Conservation (phyloP, 2,113 vertebrate genomes). For the Cynoglossus semilaevis region DNA sequence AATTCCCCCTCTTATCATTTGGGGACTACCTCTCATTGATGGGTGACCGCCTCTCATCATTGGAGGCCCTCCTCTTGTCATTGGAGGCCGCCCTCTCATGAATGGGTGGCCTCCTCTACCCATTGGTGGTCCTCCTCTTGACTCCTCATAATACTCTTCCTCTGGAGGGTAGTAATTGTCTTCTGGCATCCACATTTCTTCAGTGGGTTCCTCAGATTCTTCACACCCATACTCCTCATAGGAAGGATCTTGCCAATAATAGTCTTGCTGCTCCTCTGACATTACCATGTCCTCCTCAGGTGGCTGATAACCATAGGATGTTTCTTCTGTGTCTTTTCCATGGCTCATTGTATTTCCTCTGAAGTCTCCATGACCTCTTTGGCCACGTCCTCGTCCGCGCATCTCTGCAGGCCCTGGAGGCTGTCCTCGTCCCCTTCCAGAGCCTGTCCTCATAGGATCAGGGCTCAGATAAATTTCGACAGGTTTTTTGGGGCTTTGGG, state of each 20-base stretch:
- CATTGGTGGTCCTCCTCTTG: conserved; percentile 58
- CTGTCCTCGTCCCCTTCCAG: conserved; percentile 70
- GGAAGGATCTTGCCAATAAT: conserved; percentile 65
- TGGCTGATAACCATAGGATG: conserved; percentile 65
- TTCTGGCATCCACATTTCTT: conserved; percentile 78
- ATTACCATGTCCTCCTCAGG: conserved; percentile 62
- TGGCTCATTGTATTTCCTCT: conserved; percentile 32
- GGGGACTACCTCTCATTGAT: conserved; percentile 22
- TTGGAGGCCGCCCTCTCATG: conserved; percentile 62
- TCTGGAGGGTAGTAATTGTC: conserved; percentile 73
- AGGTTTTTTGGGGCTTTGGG: conserved; percentile 68
- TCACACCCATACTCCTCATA: conserved; percentile 72
- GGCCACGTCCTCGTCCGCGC: conserved; percentile 62
- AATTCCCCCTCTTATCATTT: conserved; percentile 71
- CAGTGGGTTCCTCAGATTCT: conserved; percentile 43
- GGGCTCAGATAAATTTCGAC: conserved; percentile 71
- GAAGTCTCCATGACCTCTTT: conserved; percentile 47
- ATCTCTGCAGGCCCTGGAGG: conserved; percentile 28
- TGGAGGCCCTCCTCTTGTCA: conserved; percentile 64
- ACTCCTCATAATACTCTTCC: conserved; percentile 76
- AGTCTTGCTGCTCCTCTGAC: conserved; percentile 56
- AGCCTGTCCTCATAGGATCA: conserved; percentile 60
- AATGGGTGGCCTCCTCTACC: conserved; percentile 75
- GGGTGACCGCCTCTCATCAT: conserved; percentile 1
- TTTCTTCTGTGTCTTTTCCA: conserved; percentile 42